Evolutionary conservation across 92 coral and sea anemone species (phyloP).

Genomic region (Chrysogorgia sp.): DNA sequence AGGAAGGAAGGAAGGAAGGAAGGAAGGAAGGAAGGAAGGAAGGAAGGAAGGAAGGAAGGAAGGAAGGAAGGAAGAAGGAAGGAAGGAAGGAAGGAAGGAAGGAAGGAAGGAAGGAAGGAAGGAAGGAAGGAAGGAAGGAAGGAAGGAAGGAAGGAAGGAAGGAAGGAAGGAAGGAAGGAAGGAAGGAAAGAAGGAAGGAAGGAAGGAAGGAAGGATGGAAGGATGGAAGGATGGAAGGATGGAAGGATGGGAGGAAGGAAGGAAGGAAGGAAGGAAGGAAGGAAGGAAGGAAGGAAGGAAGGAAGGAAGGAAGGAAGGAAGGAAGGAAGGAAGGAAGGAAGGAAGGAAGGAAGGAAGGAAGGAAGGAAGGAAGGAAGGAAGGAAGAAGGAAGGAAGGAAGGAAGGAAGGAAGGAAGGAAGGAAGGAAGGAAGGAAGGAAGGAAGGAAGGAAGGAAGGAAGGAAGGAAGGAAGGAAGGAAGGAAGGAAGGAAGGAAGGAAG

Average conservation of each 20-base stretch:
- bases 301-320: background rate
- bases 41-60: constrained; percentile 15
- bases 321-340: background rate
- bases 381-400: background rate
- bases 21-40: constrained; percentile 22
- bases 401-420: background rate
- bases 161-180: constrained; percentile 9
- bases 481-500: background rate
- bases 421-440: background rate
- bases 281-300: background rate
- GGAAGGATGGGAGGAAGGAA: background rate
- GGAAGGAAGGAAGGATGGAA: background rate
- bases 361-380: background rate
- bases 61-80: background rate
- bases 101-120: background rate
- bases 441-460: background rate
- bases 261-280: background rate
- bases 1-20: constrained; percentile 4
- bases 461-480: background rate
- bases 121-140: constrained; percentile 1
- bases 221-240: background rate
- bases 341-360: constrained; percentile 4
- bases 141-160: background rate
- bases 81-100: background rate
- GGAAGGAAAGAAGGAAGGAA: background rate